Evolutionary conservation across 2,797 vertebrate species (phyloP).

Genomic region (Falco berigora): DNA sequence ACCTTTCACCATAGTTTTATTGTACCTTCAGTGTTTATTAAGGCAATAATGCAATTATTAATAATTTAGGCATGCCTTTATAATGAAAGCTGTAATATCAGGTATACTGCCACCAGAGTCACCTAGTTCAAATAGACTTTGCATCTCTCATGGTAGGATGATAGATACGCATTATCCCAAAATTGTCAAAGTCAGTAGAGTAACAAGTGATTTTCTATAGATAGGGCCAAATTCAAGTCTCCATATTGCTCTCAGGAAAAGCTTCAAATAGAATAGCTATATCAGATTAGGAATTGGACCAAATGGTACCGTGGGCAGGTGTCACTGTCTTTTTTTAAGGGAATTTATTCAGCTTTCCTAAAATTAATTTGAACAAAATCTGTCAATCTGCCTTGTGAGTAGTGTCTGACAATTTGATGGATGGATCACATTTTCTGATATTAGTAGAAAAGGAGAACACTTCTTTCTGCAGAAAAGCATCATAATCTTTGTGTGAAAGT

Average conservation of each 20-base stretch:
- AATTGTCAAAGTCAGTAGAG: neutral
- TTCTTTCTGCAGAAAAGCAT: neutral
- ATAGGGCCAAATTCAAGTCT: neutral
- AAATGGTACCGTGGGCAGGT: neutral
- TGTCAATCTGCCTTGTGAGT: neutral
- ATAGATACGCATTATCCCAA: neutral
- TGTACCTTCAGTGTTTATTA: slow-evolving; percentile 15
- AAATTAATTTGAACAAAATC: slow-evolving; percentile 3
- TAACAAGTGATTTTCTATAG: neutral
- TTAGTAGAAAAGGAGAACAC: neutral
- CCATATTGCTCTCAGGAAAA: neutral
- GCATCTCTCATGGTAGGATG: neutral
- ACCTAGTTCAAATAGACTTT: neutral
- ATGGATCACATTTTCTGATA: neutral
- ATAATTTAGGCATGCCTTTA: slow-evolving; percentile 36
- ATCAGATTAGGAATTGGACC: neutral
- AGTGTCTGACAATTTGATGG: neutral
- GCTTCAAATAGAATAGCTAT: neutral
- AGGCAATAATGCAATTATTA: slow-evolving; percentile 30
- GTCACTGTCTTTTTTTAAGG: slow-evolving; percentile 3
- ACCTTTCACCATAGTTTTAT: slow-evolving; percentile 31
- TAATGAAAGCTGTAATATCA: neutral
- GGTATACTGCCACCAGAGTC: neutral
- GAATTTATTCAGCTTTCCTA: neutral
- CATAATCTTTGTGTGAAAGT: neutral